Base-by-base conservation (phyloP, 2,113 vertebrate species). In the Pedetes capensis region DNA sequence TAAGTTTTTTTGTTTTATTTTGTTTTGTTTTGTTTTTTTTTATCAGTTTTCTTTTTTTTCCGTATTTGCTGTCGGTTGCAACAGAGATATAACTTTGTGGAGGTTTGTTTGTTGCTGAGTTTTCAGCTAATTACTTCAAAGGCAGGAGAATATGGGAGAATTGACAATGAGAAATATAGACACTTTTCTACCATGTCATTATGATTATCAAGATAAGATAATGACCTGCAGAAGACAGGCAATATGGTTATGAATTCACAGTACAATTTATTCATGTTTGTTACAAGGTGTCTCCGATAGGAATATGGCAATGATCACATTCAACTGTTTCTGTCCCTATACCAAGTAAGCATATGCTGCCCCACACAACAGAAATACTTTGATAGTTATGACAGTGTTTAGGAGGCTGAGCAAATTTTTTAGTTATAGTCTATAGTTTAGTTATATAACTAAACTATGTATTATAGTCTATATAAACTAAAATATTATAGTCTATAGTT, bases 211-310 rank as follows among this genome's bases (percentile, higher is more conserved):
- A 55, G 47, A 59, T 68, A 55, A 90, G 63, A 42, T 39, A 66
- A 87, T 51, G n/a, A 61, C 34, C 34, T 8, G 1, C 0, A 20
- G 55, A 59, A 42, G 55, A 69, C 0, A 23, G 13, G 47, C 81
- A 22, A 75, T 27, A 59, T 4, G 5, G 7, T 23, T 44, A n/a
- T 42, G 22, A 84, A 63, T 75, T 63, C 32, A 22, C 13, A 32
- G 34, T 27, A 5, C 10, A 34, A 0, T 34, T 34, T 9, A 3
- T 13, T 22, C 39, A 4, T 7, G 4, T 42, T 49, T 72, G 27
- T 66, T 4, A 2, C 80, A 22, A 23, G 37, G 6, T 44, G 29
- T 57, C 25, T 34, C 18, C 25, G 4, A 37, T n/a, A n/a, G n/a
- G n/a, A n/a, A n/a, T n/a, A n/a, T n/a, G n/a, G n/a, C n/a, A n/a